Percentiles rank a stretch among this genome's conserved stretches.
Conservation (phyloP, 1,140 invertebrate species). For the Nebria ingens region DNA sequence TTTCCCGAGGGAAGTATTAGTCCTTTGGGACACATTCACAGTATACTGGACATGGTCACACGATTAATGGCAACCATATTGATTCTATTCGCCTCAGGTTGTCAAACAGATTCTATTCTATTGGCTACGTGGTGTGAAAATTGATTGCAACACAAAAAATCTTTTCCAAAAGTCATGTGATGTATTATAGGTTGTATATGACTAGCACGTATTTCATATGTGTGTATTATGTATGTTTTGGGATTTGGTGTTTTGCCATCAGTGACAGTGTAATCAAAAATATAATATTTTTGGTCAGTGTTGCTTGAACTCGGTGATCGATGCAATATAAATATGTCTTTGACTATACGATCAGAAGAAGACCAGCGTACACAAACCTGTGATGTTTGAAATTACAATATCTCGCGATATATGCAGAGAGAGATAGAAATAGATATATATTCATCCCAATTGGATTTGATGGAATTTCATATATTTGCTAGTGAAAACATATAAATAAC, state of each 20-base stretch:
- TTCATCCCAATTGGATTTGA: too few relatives aligned
- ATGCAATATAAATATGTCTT: neutral
- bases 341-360: too few relatives aligned
- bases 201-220: neutral
- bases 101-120: slow-evolving; percentile 9
- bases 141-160: slow-evolving; percentile 5
- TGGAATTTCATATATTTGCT: too few relatives aligned
- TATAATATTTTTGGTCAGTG: neutral
- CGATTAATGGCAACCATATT: slow-evolving; percentile 5
- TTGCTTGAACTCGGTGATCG: neutral
- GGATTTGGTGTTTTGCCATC: too few relatives aligned
- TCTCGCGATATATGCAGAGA: too few relatives aligned
- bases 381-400: too few relatives aligned
- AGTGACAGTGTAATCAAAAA: neutral
- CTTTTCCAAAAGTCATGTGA: neutral
- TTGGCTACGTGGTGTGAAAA: neutral
- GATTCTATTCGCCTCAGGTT: slow-evolving; percentile 2
- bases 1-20: slow-evolving; percentile 3
- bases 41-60: neutral
- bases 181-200: neutral
- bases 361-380: too few relatives aligned
- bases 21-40: slow-evolving; percentile 1
- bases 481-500: too few relatives aligned
- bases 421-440: too few relatives aligned
- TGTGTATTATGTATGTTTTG: neutral